Conservation (phyloP, 2,797 vertebrate species). For the Sternarchorhynchus goeldii region DNA sequence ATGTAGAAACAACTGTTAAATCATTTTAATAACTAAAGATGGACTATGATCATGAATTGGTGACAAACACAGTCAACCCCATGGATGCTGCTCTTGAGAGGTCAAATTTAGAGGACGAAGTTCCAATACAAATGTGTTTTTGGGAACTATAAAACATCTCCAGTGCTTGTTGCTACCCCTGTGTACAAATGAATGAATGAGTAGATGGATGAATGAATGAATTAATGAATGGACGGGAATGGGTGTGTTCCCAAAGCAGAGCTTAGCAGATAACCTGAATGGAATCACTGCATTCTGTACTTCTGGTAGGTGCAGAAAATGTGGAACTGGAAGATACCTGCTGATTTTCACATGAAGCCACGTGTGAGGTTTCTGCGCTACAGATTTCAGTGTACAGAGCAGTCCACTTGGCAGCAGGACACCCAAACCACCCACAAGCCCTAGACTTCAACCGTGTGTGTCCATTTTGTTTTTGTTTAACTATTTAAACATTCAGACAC, state of each 20-base stretch:
- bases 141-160: background rate
- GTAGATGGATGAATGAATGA: too few relatives aligned
- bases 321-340: constrained; percentile 86
- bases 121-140: background rate
- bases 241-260: background rate
- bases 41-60: background rate
- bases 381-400: constrained; percentile 75
- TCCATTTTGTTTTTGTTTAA: constrained; percentile 55
- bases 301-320: constrained; percentile 78
- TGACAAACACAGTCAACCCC: background rate
- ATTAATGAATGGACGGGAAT: too few relatives aligned
- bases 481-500: constrained; percentile 65
- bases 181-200: too few relatives aligned
- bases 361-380: constrained; percentile 76
- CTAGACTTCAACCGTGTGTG: constrained; percentile 51
- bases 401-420: constrained; percentile 67
- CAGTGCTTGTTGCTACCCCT: too few relatives aligned
- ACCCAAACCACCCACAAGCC: constrained; percentile 66
- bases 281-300: constrained; percentile 25
- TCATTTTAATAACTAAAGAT: background rate
- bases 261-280: background rate
- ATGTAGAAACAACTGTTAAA: too few relatives aligned
- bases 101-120: background rate
- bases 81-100: background rate
- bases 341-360: constrained; percentile 80